Conservation (phyloP, 1,140 invertebrate genomes). For the Brachionus rubens region DNA sequence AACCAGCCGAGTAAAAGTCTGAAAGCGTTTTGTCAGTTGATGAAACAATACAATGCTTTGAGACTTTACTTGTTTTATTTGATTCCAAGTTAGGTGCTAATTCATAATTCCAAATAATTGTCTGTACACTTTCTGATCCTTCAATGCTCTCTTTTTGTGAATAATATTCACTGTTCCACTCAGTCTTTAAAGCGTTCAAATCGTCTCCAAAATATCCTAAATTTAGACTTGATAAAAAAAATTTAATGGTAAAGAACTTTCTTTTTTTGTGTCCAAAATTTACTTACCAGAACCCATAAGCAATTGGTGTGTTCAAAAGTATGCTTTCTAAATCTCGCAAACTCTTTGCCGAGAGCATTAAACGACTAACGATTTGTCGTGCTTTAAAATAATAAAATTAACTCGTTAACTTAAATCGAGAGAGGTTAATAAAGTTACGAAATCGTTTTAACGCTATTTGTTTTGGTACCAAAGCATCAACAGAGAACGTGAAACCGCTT, state of each 20-base stretch:
- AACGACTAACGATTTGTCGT: slow-evolving; percentile 39
- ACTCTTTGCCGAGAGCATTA: slow-evolving; percentile 31
- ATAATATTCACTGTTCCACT: slow-evolving; percentile 38
- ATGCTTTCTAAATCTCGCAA: slow-evolving; percentile 12
- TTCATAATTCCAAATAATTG: slow-evolving; percentile 39
- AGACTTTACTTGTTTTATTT: slow-evolving; percentile 23
- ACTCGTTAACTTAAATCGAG: neutral
- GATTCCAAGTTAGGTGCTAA: slow-evolving; percentile 9
- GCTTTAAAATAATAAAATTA: neutral
- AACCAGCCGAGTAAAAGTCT: neutral
- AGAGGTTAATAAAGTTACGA: neutral
- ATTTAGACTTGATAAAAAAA: slow-evolving; percentile 1
- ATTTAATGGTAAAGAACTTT: neutral
- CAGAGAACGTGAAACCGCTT: neutral
- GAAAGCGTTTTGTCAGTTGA: neutral
- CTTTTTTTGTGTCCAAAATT: neutral
- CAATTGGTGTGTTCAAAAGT: slow-evolving; percentile 18
- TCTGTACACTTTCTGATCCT: neutral
- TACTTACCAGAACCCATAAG: slow-evolving; percentile 35
- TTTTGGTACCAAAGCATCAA: slow-evolving; percentile 24
- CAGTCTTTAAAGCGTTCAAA: neutral
- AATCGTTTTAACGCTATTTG: neutral
- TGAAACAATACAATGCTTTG: slow-evolving; percentile 12
- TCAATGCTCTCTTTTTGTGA: neutral
- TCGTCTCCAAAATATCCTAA: slow-evolving; percentile 35